A percentile compares a stretch with the other conserved stretches of the same genome.
Evolutionary conservation across 2,888 invertebrate species (phyloP).

Genomic region (Hipparchia sbordonii): DNA sequence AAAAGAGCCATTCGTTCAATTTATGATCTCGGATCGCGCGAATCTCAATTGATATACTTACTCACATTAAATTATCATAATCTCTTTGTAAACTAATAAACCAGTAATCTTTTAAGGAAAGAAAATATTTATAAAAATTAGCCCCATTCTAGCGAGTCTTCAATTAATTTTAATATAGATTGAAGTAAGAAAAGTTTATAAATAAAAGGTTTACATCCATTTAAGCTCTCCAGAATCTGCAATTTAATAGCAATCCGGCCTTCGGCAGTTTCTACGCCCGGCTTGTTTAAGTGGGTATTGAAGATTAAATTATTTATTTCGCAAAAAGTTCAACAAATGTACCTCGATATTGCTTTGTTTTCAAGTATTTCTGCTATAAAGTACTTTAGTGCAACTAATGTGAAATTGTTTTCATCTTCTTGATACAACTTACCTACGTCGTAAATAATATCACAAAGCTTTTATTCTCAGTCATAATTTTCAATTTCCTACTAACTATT

Average conservation of each 20-base stretch:
- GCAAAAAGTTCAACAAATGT: slow-evolving; percentile 64
- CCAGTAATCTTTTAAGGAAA: not conserved
- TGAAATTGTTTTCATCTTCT: no score
- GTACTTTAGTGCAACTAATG: no score
- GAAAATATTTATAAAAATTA: not conserved
- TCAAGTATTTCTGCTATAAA: no score
- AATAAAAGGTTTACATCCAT: slow-evolving; percentile 53
- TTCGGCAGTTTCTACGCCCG: slow-evolving; percentile 55
- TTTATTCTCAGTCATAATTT: no score
- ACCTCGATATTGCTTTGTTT: not conserved
- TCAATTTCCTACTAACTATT: no score
- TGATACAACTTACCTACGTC: no score
- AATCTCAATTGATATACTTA: no score
- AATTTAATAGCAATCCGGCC: slow-evolving; percentile 60
- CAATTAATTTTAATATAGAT: slow-evolving; percentile 27
- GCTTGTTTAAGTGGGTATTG: slow-evolving; percentile 69
- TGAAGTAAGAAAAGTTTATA: slow-evolving; percentile 42
- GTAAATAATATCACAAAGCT: no score
- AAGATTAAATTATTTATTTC: slow-evolving; percentile 76
- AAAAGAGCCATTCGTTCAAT: no score
- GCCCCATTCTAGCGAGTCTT: not conserved
- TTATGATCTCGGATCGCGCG: no score
- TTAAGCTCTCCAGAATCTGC: slow-evolving; percentile 57
- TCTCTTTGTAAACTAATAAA: not conserved
- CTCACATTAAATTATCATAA: no score